Base-by-base conservation (phyloP, 1,140 invertebrate genomes). In the Bradynema listronoti region DNA sequence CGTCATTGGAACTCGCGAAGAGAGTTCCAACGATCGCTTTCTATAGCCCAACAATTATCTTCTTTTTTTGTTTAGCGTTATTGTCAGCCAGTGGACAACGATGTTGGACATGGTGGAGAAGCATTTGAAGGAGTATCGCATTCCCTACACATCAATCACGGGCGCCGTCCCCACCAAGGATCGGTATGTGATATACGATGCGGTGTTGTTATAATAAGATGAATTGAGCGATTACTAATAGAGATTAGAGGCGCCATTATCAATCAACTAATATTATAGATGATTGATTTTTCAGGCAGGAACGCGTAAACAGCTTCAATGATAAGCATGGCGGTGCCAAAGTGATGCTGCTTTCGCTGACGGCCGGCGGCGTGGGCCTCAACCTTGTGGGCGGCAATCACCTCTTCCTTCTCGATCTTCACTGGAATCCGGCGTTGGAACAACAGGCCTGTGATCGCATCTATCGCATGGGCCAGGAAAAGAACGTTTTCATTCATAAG, bases 341-440 rank as follows among this genome's bases (percentile, higher is more conserved):
- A 29, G 64, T 69, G 30, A 67, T 93, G 69, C 79, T 93, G 27
- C 79, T 94, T 0, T 92, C 90, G 0, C 80, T 94, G 47, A 86
- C 85, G 46, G 89, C 90, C 56, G 91, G 91, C 50, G 90, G 90
- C 25, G 89, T 91, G 39, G 90, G 90, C 7, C 80, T 93, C 4
- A 93, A 94, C 81, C 80, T 94, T 25, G 83, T 89, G 58, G 90
- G 90, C 19, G 91, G 84, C 0, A 93, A 90, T 82, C 88, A 93
- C 80, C 80, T 96, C 7, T 84, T 94, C 42, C 73, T 96, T 2
- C 71, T 91, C 1, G 91, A 95, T 79, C 82, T 90, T 49, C 90
- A 94, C 79, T 95, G 91, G 90, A 95, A 95, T 82, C 91, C 90
- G 0, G 89, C 92, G 68, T 80, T 93, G 24, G 90, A 93, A 80